Conservation (phyloP, 2,113 vertebrate genomes). For the Solea senegalensis region DNA sequence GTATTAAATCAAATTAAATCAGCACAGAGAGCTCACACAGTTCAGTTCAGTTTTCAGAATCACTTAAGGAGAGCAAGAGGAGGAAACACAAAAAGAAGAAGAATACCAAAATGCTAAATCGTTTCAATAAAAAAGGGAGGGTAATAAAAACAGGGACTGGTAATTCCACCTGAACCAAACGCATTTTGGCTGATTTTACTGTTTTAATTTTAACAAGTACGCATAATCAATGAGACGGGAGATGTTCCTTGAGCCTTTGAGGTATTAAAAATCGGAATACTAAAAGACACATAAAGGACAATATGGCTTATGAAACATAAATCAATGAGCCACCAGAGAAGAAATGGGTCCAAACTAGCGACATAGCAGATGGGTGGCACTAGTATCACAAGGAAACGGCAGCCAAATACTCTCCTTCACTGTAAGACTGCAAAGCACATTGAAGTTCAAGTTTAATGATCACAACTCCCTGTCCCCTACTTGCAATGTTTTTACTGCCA, state of each 20-base stretch:
- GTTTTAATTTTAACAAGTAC: not conserved
- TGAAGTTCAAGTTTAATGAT: slow-evolving; percentile 57
- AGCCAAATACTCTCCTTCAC: slow-evolving; percentile 30
- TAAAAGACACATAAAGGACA: not conserved
- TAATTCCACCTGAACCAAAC: not conserved
- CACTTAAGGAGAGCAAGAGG: not conserved
- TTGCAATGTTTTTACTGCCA: slow-evolving; percentile 17
- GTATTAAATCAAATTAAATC: not conserved
- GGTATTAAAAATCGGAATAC: not conserved
- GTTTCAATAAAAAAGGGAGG: not conserved
- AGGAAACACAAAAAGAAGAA: too few relatives aligned
- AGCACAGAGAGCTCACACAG: not conserved
- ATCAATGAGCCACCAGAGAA: slow-evolving; percentile 15
- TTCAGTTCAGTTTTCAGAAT: not conserved
- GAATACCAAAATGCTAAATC: too few relatives aligned
- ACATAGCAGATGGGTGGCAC: slow-evolving; percentile 18
- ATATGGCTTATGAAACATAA: slow-evolving; percentile 8
- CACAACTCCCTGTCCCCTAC: not conserved
- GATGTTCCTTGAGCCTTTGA: not conserved
- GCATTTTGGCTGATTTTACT: not conserved
- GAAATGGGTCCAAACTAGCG: slow-evolving; percentile 4
- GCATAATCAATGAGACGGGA: not conserved
- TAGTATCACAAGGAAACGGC: slow-evolving; percentile 18
- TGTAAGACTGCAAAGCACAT: not conserved
- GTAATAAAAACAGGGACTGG: not conserved